Conservation (phyloP, 2,113 vertebrate genomes). For the Laterallus jamaicensis region DNA sequence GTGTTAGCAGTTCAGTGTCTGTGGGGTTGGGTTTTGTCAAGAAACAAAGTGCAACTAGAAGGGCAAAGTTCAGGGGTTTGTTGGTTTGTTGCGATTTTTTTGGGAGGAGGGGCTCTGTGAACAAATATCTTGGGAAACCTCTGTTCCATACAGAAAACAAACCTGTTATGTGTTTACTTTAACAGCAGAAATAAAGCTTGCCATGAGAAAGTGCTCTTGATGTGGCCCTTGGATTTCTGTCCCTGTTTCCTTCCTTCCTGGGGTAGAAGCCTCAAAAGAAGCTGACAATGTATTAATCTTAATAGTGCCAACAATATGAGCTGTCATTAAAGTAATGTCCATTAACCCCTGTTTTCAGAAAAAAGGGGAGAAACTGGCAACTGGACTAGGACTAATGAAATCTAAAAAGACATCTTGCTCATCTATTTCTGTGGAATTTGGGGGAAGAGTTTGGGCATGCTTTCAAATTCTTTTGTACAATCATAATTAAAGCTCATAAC, state of each 20-base stretch:
- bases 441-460: background rate
- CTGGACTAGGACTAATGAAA: background rate
- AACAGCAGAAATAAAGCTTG: conserved; percentile 7
- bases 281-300: background rate
- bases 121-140: background rate
- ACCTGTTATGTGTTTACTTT: background rate
- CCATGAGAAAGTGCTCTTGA: background rate
- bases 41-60: conserved; percentile 16
- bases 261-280: background rate
- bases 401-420: background rate
- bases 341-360: background rate
- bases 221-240: background rate
- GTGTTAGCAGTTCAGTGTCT: background rate
- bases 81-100: background rate
- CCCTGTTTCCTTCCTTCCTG: background rate
- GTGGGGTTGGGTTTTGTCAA: background rate
- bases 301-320: background rate
- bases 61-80: background rate
- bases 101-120: background rate
- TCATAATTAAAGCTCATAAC: background rate
- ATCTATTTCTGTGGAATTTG: background rate
- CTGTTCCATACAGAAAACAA: background rate
- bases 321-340: background rate
- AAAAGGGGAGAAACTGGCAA: background rate
- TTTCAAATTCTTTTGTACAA: background rate